Percentiles rank a stretch among this genome's conserved stretches.
These are phyloP conservation scores for Crotalus viridis DNA, from an alignment of 2,113 vertebrate species.

Conservation along the genomic window DNA sequence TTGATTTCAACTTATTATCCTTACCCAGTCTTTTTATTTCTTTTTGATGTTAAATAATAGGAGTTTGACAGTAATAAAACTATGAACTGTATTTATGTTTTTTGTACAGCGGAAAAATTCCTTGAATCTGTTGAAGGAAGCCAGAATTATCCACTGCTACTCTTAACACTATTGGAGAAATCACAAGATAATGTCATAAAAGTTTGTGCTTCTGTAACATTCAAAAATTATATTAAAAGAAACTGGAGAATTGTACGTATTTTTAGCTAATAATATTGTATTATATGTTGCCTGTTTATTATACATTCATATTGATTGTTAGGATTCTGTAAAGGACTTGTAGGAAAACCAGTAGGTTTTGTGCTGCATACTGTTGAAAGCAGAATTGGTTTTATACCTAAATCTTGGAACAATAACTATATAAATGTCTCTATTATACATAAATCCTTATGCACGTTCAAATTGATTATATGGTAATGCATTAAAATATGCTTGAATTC, in stretches of 20 bases:
- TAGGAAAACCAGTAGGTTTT: not conserved
- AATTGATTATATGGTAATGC: not conserved
- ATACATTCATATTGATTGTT: not conserved
- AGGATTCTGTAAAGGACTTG: not conserved
- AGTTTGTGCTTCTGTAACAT: slow-evolving; percentile 95
- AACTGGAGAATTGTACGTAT: slow-evolving; percentile 97
- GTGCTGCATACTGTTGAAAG: not conserved
- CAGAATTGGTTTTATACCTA: not conserved
- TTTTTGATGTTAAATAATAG: rapidly evolving
- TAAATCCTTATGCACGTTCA: not conserved
- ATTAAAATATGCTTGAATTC: not conserved
- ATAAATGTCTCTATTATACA: not conserved
- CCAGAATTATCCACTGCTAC: slow-evolving; percentile 92
- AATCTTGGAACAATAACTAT: not conserved
- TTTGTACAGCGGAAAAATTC: slow-evolving; percentile 91
- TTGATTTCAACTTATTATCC: not conserved
- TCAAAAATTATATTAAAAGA: slow-evolving; percentile 99
- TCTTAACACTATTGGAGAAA: slow-evolving; percentile 91
- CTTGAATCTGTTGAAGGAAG: slow-evolving; percentile 95
- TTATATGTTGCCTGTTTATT: not conserved
- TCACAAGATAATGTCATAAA: slow-evolving; percentile 95
- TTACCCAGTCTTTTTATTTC: not conserved
- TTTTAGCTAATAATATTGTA: slow-evolving; percentile 8
- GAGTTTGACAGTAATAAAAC: not conserved
- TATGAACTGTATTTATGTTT: slow-evolving; percentile 32